Evolutionary conservation across 1,140 invertebrate genomes (phyloP).

Genomic region (Pseudomyrmex pallidus): DNA sequence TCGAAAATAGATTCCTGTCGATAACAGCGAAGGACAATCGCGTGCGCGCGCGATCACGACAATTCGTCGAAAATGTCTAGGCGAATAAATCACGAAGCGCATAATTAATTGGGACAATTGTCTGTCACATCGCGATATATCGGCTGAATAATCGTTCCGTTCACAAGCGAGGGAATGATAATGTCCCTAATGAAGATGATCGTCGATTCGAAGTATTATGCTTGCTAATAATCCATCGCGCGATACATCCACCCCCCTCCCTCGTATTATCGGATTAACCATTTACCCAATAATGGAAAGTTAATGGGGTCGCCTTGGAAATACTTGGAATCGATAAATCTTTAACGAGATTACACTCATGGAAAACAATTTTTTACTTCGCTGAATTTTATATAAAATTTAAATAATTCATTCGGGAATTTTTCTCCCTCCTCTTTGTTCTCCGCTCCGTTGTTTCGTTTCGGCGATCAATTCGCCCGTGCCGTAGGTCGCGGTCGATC

Average conservation of each 20-base stretch:
- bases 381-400: neutral
- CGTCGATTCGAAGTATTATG: conserved; percentile 31
- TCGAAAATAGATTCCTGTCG: conserved; percentile 53
- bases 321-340: neutral
- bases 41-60: conserved; percentile 34
- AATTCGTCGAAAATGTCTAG: conserved; percentile 59
- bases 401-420: neutral
- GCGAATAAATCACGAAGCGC: conserved; percentile 69
- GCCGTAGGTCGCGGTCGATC: conserved; percentile 70
- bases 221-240: conserved; percentile 1
- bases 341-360: neutral
- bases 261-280: neutral
- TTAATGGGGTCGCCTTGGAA: neutral
- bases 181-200: conserved; percentile 42
- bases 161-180: conserved; percentile 40
- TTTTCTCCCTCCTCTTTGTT: neutral
- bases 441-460: neutral
- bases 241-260: neutral
- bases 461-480: conserved; percentile 1
- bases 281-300: neutral
- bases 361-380: neutral
- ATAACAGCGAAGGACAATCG: conserved; percentile 47
- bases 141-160: conserved; percentile 52
- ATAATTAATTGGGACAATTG: conserved; percentile 75
- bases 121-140: conserved; percentile 64